These are phyloP conservation scores for Platysternon megacephalum DNA, from an alignment of 2,113 vertebrate genomes.

Conservation along the genomic window DNA sequence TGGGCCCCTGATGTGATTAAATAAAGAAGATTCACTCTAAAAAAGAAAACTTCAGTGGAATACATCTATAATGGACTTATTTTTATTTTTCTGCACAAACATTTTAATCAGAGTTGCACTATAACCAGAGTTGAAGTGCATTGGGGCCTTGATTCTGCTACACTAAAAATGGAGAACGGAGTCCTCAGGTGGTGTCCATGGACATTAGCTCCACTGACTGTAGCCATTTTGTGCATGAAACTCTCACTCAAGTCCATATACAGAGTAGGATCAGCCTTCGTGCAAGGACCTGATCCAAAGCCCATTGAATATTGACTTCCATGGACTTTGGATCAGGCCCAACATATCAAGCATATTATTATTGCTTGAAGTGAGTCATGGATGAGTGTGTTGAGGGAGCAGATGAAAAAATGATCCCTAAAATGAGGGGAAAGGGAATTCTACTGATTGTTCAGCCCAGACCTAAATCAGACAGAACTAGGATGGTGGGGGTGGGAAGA, in stretches of 20 bases:
- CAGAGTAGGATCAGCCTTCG: not conserved
- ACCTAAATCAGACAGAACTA: not conserved
- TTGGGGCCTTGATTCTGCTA: not conserved
- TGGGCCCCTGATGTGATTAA: not conserved
- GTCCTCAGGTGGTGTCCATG: not conserved
- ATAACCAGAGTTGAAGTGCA: no score
- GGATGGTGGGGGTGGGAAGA: not conserved
- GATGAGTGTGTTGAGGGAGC: accelerated
- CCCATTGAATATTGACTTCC: not conserved
- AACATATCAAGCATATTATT: not conserved
- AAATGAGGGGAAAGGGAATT: not conserved
- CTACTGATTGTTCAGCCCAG: not conserved
- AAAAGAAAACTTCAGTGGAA: not conserved
- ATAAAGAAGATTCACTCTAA: not conserved
- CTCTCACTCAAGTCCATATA: not conserved
- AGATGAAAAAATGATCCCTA: not conserved
- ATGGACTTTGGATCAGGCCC: not conserved
- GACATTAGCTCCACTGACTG: not conserved
- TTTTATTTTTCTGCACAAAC: not conserved
- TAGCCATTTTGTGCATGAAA: not conserved
- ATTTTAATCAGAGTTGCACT: no score
- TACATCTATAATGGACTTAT: not conserved
- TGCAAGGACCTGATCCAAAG: not conserved
- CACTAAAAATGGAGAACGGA: not conserved
- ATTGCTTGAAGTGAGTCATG: not conserved